These are phyloP conservation scores for Craniophora ligustri DNA, from an alignment of 2,888 invertebrate genomes.

Conservation along the genomic window DNA sequence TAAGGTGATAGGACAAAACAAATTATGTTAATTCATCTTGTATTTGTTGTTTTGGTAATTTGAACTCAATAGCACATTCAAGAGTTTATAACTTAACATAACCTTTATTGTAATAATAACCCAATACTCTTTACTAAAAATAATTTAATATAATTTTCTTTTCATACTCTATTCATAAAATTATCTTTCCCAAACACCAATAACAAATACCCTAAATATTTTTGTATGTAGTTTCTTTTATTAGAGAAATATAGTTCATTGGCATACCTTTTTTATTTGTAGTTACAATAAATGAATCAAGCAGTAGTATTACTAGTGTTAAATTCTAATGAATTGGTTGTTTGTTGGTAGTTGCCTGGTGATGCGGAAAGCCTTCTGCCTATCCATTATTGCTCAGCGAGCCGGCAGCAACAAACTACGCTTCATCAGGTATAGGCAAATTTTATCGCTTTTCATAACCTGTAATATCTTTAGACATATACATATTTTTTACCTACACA, in stretches of 20 bases:
- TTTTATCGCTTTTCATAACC: constrained; percentile 74
- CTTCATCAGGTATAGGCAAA: constrained; percentile 89
- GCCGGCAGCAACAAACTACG: constrained; percentile 89
- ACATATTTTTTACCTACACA: constrained; percentile 42
- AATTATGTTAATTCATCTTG: too few relatives aligned
- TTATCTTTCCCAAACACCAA: too few relatives aligned
- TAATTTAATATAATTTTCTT: too few relatives aligned
- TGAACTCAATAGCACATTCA: too few relatives aligned
- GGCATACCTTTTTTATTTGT: constrained; percentile 73
- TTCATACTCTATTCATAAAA: too few relatives aligned
- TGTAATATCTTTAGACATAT: constrained; percentile 48
- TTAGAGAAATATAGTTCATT: constrained; percentile 82
- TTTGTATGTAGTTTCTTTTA: constrained; percentile 31
- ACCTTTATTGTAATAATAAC: too few relatives aligned
- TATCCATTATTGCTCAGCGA: constrained; percentile 90
- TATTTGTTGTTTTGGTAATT: too few relatives aligned
- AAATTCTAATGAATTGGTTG: constrained; percentile 87
- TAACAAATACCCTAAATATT: too few relatives aligned
- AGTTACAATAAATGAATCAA: constrained; percentile 60
- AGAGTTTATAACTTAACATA: too few relatives aligned
- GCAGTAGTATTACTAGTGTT: constrained; percentile 64
- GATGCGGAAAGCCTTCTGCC: constrained; percentile 90
- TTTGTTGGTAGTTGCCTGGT: constrained; percentile 90
- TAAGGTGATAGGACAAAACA: too few relatives aligned
- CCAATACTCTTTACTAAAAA: too few relatives aligned